Base-by-base conservation (phyloP, 1,140 invertebrate genomes). In the Psix sp. region DNA sequence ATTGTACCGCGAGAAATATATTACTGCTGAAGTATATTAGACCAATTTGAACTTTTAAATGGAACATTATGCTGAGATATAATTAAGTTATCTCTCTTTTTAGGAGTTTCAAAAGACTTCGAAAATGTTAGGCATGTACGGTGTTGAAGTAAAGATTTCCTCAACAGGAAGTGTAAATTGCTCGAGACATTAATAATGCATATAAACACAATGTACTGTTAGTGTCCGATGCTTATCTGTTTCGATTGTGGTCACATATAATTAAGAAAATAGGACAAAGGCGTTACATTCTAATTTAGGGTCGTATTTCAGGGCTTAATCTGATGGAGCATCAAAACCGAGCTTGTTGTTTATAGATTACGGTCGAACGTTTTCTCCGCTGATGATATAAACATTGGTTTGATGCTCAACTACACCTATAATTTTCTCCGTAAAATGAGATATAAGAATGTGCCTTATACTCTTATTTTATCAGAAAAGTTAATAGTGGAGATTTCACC, bases 241-340 rank as follows among this genome's bases (percentile, higher is more conserved):
- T 68, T 59, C 46, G 54, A 68, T 59, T 68, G 54, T 60, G 65
- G 65, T 59, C 54, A 52, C 65, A 60, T 68, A 60, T 60, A 60
- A 68, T 59, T 68, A 59, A 46, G 65, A 46, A 68, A 68, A 68
- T 60, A 57, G 65, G 54, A 24, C 51, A 60, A 52, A 59, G 65
- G 54, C 18, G 65, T 59, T 68, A 60, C 52, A 68, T 59, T 59
- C 54, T 59, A 68, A 68, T 60, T 59, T 52, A 17, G 21, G 46
- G 20, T 68, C 39, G 65, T 59, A 68, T 60, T 68, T 68, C 40
- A 35, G 21, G 43, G 26, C 38, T 39, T 60, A 60, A 68, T 68
- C 65, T 18, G 40, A 68, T 68, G 45, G 7, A 21, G 33, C 59
- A 68, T 59, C 46, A 59, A 60, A 59, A 39, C 16, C 35, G 7